Percentiles rank a stretch among this genome's conserved stretches.
Evolutionary conservation across 2,113 vertebrate species (phyloP).

Genomic region (Oxyura jamaicensis): DNA sequence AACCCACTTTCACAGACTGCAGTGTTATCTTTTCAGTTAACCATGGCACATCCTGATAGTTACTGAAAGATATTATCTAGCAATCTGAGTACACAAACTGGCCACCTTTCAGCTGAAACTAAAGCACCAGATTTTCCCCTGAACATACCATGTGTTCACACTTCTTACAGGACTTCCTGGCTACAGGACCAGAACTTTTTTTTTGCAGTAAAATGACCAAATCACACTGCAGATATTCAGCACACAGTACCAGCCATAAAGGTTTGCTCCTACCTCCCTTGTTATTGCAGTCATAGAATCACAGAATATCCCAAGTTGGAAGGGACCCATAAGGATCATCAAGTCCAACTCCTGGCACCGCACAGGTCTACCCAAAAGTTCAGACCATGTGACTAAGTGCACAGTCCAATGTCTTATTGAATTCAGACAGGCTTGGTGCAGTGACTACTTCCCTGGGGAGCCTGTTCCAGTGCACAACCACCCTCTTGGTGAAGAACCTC

Average conservation of each 20-base stretch:
- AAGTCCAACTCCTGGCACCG: too few relatives aligned
- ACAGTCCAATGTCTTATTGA: too few relatives aligned
- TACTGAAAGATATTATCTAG: background rate
- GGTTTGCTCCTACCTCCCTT: accelerated
- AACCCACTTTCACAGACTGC: background rate
- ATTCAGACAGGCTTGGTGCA: too few relatives aligned
- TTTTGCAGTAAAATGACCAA: background rate
- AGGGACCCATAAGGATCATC: too few relatives aligned
- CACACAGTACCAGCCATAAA: background rate
- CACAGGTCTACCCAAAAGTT: too few relatives aligned
- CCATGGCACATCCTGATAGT: background rate
- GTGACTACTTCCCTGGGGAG: too few relatives aligned
- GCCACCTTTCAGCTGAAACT: background rate
- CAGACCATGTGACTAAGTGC: too few relatives aligned
- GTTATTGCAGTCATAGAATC: background rate
- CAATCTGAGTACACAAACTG: background rate
- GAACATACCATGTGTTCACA: background rate
- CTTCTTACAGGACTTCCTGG: background rate
- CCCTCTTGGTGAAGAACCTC: too few relatives aligned
- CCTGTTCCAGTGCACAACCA: too few relatives aligned
- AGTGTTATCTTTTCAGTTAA: background rate
- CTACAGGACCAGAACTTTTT: background rate
- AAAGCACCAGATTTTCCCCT: background rate
- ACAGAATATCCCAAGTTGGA: too few relatives aligned
- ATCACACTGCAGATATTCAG: background rate